These are phyloP conservation scores for Trichacis sp. DNA, from an alignment of 2,888 invertebrate species.

Conservation along the genomic window DNA sequence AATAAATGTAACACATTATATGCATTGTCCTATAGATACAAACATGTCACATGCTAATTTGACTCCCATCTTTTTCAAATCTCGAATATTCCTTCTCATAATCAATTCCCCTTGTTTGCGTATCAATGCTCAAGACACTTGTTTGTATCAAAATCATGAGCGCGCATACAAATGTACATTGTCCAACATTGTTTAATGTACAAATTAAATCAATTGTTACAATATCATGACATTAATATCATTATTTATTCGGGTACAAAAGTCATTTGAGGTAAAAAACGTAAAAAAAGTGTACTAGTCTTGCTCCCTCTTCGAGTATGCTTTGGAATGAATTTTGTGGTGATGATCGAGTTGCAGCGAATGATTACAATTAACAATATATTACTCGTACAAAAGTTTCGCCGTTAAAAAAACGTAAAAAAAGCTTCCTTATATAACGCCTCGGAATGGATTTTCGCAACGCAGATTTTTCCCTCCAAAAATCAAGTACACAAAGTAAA, in stretches of 20 bases:
- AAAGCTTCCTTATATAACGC: slow-evolving; percentile 7
- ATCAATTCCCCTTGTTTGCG: slow-evolving; percentile 57
- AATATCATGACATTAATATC: slow-evolving; percentile 39
- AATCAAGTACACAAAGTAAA: neutral
- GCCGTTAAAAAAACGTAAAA: slow-evolving; percentile 30
- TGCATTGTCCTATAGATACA: slow-evolving; percentile 59
- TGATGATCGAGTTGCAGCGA: slow-evolving; percentile 27
- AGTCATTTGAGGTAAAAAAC: slow-evolving; percentile 19
- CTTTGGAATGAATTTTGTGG: slow-evolving; percentile 13
- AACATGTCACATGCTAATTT: slow-evolving; percentile 56
- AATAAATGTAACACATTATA: slow-evolving; percentile 49
- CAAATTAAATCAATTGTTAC: slow-evolving; percentile 48
- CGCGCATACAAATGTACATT: slow-evolving; percentile 57
- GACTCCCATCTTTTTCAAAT: slow-evolving; percentile 47
- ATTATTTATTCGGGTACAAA: neutral
- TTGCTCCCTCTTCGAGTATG: too few relatives aligned
- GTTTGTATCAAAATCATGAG: slow-evolving; percentile 35
- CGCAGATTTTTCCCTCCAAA: neutral
- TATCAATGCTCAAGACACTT: slow-evolving; percentile 61
- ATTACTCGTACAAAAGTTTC: slow-evolving; percentile 22
- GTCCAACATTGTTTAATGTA: slow-evolving; percentile 57
- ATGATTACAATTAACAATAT: slow-evolving; percentile 15
- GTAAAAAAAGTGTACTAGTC: slow-evolving; percentile 39
- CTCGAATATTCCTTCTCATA: slow-evolving; percentile 19
- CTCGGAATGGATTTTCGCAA: neutral